These are phyloP conservation scores for Venustaconcha ellipsiformis DNA, from an alignment of 1,140 invertebrate species.

Conservation along the genomic window DNA sequence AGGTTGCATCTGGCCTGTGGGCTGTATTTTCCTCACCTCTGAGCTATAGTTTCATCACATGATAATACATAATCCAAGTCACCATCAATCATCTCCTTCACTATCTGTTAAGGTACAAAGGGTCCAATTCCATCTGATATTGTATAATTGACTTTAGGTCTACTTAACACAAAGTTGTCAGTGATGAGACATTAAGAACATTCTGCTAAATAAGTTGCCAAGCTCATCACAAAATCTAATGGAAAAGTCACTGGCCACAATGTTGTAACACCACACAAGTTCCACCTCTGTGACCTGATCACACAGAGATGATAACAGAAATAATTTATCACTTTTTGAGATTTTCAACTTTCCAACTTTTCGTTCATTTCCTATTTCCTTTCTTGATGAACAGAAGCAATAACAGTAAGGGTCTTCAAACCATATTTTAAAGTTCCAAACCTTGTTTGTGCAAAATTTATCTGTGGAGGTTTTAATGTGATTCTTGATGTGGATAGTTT, in stretches of 20 bases:
- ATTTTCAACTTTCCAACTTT: too few relatives aligned
- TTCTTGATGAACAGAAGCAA: too few relatives aligned
- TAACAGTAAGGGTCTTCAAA: too few relatives aligned
- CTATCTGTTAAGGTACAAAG: conserved; percentile 12
- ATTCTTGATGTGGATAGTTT: too few relatives aligned
- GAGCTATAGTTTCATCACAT: conserved; percentile 21
- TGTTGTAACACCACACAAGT: conserved; percentile 12
- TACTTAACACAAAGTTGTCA: too few relatives aligned
- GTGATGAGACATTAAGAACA: background rate
- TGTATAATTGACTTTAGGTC: background rate
- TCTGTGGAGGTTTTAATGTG: too few relatives aligned
- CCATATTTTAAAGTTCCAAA: too few relatives aligned
- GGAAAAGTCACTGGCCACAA: conserved; percentile 11
- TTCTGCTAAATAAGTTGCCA: conserved; percentile 17
- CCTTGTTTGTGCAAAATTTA: too few relatives aligned
- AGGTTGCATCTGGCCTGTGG: too few relatives aligned
- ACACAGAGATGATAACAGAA: too few relatives aligned
- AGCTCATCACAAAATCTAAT: conserved; percentile 14
- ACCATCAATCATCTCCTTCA: conserved; percentile 18
- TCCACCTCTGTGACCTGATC: background rate
- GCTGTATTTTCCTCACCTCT: background rate
- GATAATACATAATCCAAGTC: conserved; percentile 14
- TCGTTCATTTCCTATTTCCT: too few relatives aligned
- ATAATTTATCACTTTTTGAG: too few relatives aligned
- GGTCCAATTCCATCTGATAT: conserved; percentile 20